A percentile compares a stretch with the other conserved stretches of the same genome.
These are phyloP conservation scores for Paramormyrops kingsleyae DNA, from an alignment of 2,113 vertebrate species.

Conservation along the genomic window DNA sequence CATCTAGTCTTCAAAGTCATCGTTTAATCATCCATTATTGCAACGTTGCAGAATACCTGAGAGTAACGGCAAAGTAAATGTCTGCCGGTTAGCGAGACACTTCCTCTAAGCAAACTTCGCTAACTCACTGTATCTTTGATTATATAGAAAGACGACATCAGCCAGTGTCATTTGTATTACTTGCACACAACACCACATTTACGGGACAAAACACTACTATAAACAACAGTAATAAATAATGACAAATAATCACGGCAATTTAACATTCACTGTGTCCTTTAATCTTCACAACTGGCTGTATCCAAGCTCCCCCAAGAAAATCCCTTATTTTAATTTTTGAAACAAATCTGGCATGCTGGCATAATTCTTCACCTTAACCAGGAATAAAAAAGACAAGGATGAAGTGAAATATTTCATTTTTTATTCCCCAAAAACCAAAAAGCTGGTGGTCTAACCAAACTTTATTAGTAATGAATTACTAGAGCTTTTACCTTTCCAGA, in stretches of 20 bases:
- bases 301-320: neutral
- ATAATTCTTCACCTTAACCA: neutral
- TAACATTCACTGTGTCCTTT: neutral
- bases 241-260: neutral
- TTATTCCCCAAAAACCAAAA: neutral
- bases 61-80: neutral
- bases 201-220: neutral
- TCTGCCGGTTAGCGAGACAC: neutral
- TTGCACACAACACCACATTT: neutral
- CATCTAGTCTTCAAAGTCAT: neutral
- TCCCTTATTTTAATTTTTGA: neutral
- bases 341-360: neutral
- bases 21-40: neutral
- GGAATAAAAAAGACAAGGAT: neutral
- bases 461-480: neutral
- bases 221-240: neutral
- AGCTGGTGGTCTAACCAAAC: neutral
- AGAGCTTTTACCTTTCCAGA: constrained; percentile 49
- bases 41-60: neutral
- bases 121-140: neutral
- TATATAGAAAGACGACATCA: neutral
- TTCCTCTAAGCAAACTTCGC: neutral
- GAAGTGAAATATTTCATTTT: neutral
- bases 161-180: neutral
- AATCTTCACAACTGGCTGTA: neutral